Evolutionary conservation across 2,113 vertebrate genomes (phyloP).

Genomic region (Delphinus delphis): DNA sequence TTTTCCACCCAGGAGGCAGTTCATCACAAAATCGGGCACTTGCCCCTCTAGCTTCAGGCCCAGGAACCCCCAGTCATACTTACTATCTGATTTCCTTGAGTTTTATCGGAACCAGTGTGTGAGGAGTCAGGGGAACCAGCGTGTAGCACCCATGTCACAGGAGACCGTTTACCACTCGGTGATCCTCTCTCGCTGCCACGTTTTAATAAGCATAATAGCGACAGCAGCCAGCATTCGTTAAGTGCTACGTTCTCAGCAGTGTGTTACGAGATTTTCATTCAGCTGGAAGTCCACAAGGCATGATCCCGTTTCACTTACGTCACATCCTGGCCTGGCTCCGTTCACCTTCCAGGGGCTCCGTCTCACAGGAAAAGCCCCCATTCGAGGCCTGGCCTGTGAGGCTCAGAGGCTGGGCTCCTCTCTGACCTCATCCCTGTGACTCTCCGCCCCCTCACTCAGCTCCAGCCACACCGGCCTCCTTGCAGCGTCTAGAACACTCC

Average conservation of each 20-base stretch:
- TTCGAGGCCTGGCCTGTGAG: neutral
- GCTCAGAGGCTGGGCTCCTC: neutral
- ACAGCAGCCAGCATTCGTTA: neutral
- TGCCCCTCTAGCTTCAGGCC: neutral
- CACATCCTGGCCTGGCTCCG: neutral
- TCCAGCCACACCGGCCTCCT: neutral
- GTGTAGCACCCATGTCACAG: fast-evolving
- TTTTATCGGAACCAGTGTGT: fast-evolving
- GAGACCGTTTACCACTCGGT: neutral
- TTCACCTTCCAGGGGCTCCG: neutral
- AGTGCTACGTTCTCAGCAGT: neutral
- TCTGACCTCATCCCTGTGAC: neutral
- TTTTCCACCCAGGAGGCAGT: neutral
- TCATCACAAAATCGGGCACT: neutral
- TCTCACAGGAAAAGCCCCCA: neutral
- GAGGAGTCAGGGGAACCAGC: neutral
- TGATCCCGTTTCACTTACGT: neutral
- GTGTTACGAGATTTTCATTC: neutral
- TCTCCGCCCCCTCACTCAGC: fast-evolving
- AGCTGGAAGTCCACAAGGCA: neutral
- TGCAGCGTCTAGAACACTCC: neutral
- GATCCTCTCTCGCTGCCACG: neutral
- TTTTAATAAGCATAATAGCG: neutral
- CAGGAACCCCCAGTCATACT: fast-evolving
- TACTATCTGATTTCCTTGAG: neutral